These are phyloP conservation scores for Zaprionus lachaisei DNA, from an alignment of 1,140 invertebrate genomes.

Conservation along the genomic window DNA sequence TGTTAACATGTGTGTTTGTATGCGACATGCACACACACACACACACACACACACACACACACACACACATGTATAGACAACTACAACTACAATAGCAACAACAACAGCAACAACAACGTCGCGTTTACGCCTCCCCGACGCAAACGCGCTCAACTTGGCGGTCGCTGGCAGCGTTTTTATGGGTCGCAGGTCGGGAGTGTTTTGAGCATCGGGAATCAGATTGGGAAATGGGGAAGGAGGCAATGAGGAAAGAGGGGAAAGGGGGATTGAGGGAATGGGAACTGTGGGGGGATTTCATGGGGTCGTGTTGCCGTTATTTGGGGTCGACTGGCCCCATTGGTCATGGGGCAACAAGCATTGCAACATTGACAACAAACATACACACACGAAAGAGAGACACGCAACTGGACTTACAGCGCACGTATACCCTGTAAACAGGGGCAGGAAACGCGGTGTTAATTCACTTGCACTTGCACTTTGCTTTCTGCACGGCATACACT, in stretches of 20 bases:
- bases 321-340: not conserved
- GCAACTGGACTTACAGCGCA: conserved; percentile 35
- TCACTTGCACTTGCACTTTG: conserved; percentile 1
- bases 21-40: not conserved
- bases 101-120: conserved; percentile 15
- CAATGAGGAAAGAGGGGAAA: no score
- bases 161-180: conserved; percentile 7
- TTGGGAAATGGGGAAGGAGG: not conserved
- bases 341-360: conserved; percentile 7
- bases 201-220: not conserved
- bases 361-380: conserved; percentile 32
- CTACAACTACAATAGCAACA: not conserved
- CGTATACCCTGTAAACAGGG: not conserved
- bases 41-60: not conserved
- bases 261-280: not conserved
- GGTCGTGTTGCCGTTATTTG: conserved; percentile 7
- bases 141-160: not conserved
- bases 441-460: not conserved
- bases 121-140: conserved; percentile 29
- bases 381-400: not conserved
- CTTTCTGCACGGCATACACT: no score
- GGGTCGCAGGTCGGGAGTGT: conserved; percentile 6
- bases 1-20: not conserved
- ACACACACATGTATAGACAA: not conserved
- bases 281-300: not conserved